Evolutionary conservation across 1,140 invertebrate species (phyloP).

Genomic region (Drosophila saltans): DNA sequence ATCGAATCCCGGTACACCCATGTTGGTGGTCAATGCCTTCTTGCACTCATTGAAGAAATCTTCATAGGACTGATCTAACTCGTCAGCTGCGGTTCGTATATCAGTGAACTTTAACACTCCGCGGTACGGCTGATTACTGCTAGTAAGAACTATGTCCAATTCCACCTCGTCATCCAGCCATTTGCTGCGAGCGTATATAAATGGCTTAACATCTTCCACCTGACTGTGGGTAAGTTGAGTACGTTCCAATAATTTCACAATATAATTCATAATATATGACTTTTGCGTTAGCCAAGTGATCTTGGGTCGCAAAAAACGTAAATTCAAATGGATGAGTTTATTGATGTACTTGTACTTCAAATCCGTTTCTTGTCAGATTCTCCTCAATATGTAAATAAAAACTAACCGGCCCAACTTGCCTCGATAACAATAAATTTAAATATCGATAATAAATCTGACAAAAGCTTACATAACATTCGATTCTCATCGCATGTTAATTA

Average conservation of each 20-base stretch:
- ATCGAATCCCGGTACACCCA: conserved; percentile 58
- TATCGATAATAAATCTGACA: too few relatives aligned
- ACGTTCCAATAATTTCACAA: conserved; percentile 60
- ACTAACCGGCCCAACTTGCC: too few relatives aligned
- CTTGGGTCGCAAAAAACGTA: too few relatives aligned
- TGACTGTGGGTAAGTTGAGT: conserved; percentile 52
- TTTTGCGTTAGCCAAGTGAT: too few relatives aligned
- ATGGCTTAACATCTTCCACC: conserved; percentile 55
- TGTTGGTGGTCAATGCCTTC: conserved; percentile 48
- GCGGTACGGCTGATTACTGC: conserved; percentile 37
- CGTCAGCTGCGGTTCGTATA: conserved; percentile 41
- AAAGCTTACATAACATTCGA: too few relatives aligned
- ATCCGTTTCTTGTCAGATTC: too few relatives aligned
- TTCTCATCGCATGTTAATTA: too few relatives aligned
- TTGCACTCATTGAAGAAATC: conserved; percentile 55
- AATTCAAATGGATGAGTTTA: too few relatives aligned
- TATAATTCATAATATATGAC: background rate
- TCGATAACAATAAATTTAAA: too few relatives aligned
- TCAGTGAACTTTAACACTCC: conserved; percentile 49
- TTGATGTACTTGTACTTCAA: too few relatives aligned
- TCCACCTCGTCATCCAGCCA: conserved; percentile 58
- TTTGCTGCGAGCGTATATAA: conserved; percentile 53
- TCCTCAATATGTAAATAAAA: too few relatives aligned
- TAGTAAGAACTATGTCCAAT: conserved; percentile 47
- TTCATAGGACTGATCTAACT: conserved; percentile 42